These are phyloP conservation scores for Orthochromis malagaraziensis DNA, from an alignment of 2,113 vertebrate species.

Conservation along the genomic window DNA sequence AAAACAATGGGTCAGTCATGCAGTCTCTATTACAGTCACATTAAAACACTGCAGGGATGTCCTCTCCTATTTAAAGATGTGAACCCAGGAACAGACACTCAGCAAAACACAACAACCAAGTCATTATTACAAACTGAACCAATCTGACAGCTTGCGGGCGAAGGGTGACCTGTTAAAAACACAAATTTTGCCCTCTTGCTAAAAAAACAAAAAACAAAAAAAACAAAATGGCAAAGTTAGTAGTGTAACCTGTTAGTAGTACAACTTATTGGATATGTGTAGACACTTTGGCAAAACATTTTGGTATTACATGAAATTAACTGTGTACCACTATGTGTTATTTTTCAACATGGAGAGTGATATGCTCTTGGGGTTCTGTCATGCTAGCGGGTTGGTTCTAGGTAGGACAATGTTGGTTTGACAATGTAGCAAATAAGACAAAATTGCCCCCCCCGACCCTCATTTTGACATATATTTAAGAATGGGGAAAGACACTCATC, in stretches of 20 bases:
- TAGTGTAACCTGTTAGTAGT: not conserved
- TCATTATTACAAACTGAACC: not conserved
- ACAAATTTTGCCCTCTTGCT: not conserved
- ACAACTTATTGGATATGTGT: not conserved
- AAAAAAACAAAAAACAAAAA: not conserved
- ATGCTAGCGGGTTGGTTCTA: not conserved
- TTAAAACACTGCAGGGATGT: conserved; percentile 13
- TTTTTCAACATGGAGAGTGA: not conserved
- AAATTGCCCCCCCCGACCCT: not conserved
- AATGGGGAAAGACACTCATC: not conserved
- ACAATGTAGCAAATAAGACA: not conserved
- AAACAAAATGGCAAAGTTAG: not conserved
- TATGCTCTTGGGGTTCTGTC: not conserved
- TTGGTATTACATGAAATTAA: not conserved
- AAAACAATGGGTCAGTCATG: conserved; percentile 18
- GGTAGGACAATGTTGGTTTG: not conserved
- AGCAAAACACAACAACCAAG: not conserved
- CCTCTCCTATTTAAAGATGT: not conserved
- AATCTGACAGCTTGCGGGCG: not conserved
- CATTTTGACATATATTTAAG: not conserved
- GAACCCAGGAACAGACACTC: not conserved
- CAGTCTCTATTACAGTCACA: not conserved
- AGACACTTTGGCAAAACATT: not conserved
- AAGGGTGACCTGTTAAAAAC: conserved; percentile 1
- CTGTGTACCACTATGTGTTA: not conserved